Evolutionary conservation across 2,888 invertebrate species (phyloP).

Genomic region (Synanthedon myopaeformis): DNA sequence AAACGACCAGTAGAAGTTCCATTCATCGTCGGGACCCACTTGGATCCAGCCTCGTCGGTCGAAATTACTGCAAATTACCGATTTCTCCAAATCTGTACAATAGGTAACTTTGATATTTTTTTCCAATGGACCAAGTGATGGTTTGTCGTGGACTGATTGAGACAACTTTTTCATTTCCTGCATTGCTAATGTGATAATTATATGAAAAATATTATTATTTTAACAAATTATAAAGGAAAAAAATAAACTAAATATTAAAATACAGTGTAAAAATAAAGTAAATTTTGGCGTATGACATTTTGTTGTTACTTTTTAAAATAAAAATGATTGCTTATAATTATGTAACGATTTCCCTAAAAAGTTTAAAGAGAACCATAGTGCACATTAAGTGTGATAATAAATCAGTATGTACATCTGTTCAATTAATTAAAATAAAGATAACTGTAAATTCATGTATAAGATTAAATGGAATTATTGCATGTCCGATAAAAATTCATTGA

Average conservation of each 20-base stretch:
- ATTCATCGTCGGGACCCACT: constrained; percentile 89
- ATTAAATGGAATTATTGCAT: too few species aligned
- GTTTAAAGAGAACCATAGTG: not conserved
- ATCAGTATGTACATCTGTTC: too few species aligned
- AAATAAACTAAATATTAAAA: not conserved
- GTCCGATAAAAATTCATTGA: too few species aligned
- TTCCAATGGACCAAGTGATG: constrained; percentile 8
- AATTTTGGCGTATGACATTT: not conserved
- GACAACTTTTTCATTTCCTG: constrained; percentile 23
- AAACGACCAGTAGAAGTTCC: constrained; percentile 97
- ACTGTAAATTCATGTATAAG: too few species aligned
- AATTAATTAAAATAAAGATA: too few species aligned
- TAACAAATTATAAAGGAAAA: not conserved
- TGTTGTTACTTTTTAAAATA: not conserved
- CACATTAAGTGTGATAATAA: not conserved
- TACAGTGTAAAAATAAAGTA: not conserved
- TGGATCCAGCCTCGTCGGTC: constrained; percentile 92
- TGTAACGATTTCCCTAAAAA: not conserved
- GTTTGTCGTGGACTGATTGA: constrained; percentile 16
- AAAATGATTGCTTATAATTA: not conserved
- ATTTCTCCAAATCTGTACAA: constrained; percentile 93
- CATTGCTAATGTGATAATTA: constrained; percentile 4
- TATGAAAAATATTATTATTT: not conserved
- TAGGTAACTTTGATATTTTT: constrained; percentile 39
- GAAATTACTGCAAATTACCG: constrained; percentile 91